phyloP scores from a whole-genome alignment of 2,113 vertebrate species.

The Gallinago jamesoni region DNA sequence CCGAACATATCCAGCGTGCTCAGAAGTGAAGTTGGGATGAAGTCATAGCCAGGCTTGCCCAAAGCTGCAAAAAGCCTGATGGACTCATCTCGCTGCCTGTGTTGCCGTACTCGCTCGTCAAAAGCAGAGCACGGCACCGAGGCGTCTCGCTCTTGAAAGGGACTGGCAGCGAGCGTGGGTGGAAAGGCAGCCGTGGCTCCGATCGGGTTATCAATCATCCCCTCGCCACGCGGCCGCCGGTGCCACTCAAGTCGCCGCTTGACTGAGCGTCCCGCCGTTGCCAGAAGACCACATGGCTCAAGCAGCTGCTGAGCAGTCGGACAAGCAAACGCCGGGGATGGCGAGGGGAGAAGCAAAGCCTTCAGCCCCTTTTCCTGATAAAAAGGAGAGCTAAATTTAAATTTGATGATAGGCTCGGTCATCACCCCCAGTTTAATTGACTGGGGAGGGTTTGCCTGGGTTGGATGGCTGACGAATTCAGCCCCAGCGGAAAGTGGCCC shows the following conservation, averaged over 20 bases:
- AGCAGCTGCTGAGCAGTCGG: slow-evolving; percentile 22
- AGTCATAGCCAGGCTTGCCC: neutral
- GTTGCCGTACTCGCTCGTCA: neutral
- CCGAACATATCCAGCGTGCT: neutral
- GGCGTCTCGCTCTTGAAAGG: neutral
- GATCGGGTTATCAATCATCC: neutral
- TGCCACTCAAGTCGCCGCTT: neutral
- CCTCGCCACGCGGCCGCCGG: neutral
- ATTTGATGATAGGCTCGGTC: neutral
- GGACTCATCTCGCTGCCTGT: neutral
- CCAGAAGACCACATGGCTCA: slow-evolving; percentile 16
- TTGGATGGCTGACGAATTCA: neutral
- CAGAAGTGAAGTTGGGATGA: neutral
- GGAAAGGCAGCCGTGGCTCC: neutral
- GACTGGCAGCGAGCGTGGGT: neutral
- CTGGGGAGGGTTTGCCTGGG: rapidly evolving
- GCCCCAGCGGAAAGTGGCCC: neutral
- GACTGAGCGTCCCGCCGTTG: neutral
- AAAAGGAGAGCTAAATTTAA: neutral
- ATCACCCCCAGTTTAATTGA: neutral
- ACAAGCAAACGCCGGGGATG: rapidly evolving
- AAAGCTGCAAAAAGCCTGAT: neutral
- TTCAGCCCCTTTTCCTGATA: neutral
- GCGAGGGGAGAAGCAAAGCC: neutral
- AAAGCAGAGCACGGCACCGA: neutral